Evolutionary conservation across 2,888 invertebrate species (phyloP), one percentile per base, ranked within the genome.

Genomic region (Protonemura montana): DNA sequence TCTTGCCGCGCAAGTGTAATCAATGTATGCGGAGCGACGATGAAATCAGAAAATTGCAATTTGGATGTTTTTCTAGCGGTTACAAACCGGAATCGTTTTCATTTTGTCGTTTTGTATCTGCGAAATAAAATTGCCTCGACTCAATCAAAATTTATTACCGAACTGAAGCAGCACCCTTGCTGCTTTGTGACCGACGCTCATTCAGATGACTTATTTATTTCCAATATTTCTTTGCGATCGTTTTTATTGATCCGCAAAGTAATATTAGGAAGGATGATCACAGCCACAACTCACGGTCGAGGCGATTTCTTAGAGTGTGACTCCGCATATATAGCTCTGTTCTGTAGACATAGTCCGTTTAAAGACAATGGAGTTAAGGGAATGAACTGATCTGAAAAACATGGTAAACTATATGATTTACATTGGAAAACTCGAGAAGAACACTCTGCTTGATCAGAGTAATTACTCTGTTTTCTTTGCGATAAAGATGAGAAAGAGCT

Each of bases 341-440:
- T 21, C 59, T 1, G n/a, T n/a, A 59, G 59, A 59, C 59, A 13
- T 35, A 35, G 35, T 35, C 13, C 59, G 3, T 59, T 1, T 59
- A 2, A 13, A 59, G 59, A 59, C 59, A 59, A 59, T 59, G 21
- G 59, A 7, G 13, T 59, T 16, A 59, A 21, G 13, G 13, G 59
- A 21, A 59, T 1, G 59, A 59, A 59, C 16, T 59, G 59, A 59
- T 59, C 59, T 21, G 59, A 59, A 59, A 59, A 59, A 59, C 59
- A 59, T 59, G 59, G 59, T 59, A 59, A 59, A 59, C 59, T 81
- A 81, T n/a, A n/a, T 81, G 81, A 81, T 81, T 81, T 81, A 81
- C 81, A 81, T 81, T 5, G 30, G 27, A n/a, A 30, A 2, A 81
- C 28, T n/a, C 6, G 81, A 21, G 21, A n/a, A n/a, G n/a, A 81